phyloP scores from a whole-genome alignment of 2,113 vertebrate species.

The Tetrax tetrax region DNA sequence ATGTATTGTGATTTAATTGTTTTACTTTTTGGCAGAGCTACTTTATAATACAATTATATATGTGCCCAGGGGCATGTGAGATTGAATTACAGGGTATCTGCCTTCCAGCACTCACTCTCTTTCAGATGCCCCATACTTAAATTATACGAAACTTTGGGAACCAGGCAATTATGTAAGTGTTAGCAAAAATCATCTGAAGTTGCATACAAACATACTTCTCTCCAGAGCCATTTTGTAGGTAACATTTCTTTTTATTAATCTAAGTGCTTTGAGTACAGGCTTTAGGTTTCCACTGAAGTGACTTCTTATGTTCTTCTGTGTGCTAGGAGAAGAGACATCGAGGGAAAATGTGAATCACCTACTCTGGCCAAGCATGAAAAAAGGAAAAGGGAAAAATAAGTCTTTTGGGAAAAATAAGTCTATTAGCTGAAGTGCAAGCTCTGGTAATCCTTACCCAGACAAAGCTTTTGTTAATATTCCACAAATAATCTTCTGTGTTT shows the following conservation, averaged over 20 bases:
- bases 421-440: not conserved
- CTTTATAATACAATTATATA: slow-evolving; percentile 4
- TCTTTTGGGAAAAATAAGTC: not conserved
- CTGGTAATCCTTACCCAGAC: not conserved
- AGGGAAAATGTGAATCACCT: not conserved
- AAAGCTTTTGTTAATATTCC: not conserved
- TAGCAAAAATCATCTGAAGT: not conserved
- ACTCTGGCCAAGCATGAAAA: not conserved
- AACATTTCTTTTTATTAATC: not conserved
- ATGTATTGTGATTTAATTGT: slow-evolving; percentile 26
- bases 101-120: not conserved
- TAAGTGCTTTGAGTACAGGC: not conserved
- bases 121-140: not conserved
- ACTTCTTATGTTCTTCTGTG: not conserved
- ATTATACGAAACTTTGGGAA: not conserved
- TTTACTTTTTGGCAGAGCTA: slow-evolving; percentile 6
- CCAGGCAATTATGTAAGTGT: not conserved
- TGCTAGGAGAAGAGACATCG: not conserved
- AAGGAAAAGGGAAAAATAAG: not conserved
- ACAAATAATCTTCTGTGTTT: not conserved
- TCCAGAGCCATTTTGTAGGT: not conserved
- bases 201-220: not conserved
- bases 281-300: not conserved
- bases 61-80: not conserved
- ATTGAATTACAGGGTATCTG: not conserved